Conservation (phyloP, 2,113 vertebrate species). For the Serilophus lunatus region DNA sequence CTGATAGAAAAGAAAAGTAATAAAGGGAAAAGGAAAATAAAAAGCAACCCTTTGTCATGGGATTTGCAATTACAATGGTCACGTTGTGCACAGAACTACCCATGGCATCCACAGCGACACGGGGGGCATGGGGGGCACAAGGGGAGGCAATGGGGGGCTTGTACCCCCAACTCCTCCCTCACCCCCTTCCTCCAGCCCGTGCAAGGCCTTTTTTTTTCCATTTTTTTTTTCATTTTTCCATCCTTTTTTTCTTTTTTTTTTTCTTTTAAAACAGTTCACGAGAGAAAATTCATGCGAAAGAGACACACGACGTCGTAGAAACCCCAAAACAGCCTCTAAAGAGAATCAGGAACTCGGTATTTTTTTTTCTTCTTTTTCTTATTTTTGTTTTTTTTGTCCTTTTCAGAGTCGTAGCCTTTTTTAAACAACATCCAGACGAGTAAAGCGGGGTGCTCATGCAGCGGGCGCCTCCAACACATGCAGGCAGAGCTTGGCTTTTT, state of each 20-base stretch:
- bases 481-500: background rate
- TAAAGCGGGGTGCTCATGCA: slow-evolving; percentile 46
- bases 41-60: slow-evolving; percentile 71
- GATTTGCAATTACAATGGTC: slow-evolving; percentile 76
- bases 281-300: slow-evolving; percentile 81
- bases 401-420: background rate
- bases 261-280: slow-evolving; percentile 70
- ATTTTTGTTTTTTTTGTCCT: background rate
- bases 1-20: slow-evolving; percentile 44
- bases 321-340: slow-evolving; percentile 33
- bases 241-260: background rate
- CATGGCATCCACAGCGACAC: slow-evolving; percentile 86
- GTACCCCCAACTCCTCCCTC: background rate
- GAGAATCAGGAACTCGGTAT: background rate
- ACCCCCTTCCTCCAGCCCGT: background rate
- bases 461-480: slow-evolving; percentile 25
- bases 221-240: background rate
- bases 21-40: slow-evolving; percentile 60
- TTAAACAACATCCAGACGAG: slow-evolving; percentile 42
- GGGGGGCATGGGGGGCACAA: slow-evolving; percentile 77
- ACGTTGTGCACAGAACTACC: slow-evolving; percentile 83
- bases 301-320: slow-evolving; percentile 73
- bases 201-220: background rate
- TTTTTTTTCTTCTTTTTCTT: background rate
- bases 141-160: slow-evolving; percentile 59